A percentile compares a stretch with the other conserved stretches of the same genome.
Conservation (phyloP, 2,113 vertebrate genomes). For the Connochaetes taurinus region DNA sequence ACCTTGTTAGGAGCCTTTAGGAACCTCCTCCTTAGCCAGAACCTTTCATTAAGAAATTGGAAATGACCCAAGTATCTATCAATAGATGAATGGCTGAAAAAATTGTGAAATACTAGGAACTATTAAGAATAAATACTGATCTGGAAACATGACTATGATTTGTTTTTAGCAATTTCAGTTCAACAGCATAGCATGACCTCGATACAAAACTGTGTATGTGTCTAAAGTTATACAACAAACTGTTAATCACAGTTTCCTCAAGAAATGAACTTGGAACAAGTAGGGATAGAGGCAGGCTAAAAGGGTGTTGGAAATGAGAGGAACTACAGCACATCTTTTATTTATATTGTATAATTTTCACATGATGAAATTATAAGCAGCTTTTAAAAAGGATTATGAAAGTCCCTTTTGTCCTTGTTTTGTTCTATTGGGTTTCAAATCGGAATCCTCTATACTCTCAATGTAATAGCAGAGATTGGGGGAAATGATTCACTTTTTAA, state of each 20-base stretch:
- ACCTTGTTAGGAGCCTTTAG: not conserved
- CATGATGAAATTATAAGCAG: not conserved
- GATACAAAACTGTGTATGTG: not conserved
- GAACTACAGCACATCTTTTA: not conserved
- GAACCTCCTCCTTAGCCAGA: not conserved
- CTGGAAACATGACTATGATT: not conserved
- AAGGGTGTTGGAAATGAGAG: not conserved
- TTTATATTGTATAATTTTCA: not conserved
- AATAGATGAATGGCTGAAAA: not conserved
- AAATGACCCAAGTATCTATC: not conserved
- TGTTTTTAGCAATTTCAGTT: not conserved
- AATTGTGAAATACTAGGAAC: not conserved
- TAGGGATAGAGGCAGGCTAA: not conserved
- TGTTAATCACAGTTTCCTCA: not conserved
- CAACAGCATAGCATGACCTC: not conserved
- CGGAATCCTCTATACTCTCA: not conserved
- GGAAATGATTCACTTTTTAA: not conserved
- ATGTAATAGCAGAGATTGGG: not conserved
- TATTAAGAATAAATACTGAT: not conserved
- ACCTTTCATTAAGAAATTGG: not conserved
- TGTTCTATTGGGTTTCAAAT: not conserved
- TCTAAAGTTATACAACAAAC: not conserved
- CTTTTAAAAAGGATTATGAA: not conserved
- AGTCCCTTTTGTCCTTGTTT: not conserved
- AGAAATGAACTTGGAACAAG: not conserved